Conservation (phyloP, 1,140 invertebrate genomes). For the Calephelis nemesis region DNA sequence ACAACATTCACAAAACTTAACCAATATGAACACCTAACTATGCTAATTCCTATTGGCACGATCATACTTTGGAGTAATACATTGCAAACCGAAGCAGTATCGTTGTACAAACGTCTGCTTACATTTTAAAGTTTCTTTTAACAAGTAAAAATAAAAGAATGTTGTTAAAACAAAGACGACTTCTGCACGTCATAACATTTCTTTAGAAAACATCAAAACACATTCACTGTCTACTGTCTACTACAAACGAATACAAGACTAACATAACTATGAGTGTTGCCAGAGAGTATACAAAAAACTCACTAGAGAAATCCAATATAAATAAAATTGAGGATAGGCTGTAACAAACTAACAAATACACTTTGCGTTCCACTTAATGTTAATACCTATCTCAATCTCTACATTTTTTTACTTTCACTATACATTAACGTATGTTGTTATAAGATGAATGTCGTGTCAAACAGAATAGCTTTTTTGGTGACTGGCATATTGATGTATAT, state of each 20-base stretch:
- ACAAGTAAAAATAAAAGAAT: conserved; percentile 49
- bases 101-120: conserved; percentile 46
- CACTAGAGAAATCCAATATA: too few relatives aligned
- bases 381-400: too few relatives aligned
- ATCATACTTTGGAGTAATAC: conserved; percentile 73
- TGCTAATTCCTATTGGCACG: conserved; percentile 73
- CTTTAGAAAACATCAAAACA: conserved; percentile 49
- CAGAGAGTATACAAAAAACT: not conserved
- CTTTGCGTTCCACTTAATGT: too few relatives aligned
- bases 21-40: conserved; percentile 73
- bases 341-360: too few relatives aligned
- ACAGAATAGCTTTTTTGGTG: too few relatives aligned
- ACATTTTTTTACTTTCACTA: too few relatives aligned
- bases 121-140: conserved; percentile 41
- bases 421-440: too few relatives aligned
- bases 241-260: conserved; percentile 15
- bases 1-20: conserved; percentile 76
- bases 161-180: conserved; percentile 72
- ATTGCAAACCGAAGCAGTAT: conserved; percentile 51
- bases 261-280: not conserved
- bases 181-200: conserved; percentile 77
- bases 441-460: too few relatives aligned
- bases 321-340: too few relatives aligned
- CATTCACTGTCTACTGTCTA: conserved; percentile 39
- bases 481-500: too few relatives aligned